phyloP scores from a whole-genome alignment of 2,888 invertebrate species.

The Bhutanitis thaidina region DNA sequence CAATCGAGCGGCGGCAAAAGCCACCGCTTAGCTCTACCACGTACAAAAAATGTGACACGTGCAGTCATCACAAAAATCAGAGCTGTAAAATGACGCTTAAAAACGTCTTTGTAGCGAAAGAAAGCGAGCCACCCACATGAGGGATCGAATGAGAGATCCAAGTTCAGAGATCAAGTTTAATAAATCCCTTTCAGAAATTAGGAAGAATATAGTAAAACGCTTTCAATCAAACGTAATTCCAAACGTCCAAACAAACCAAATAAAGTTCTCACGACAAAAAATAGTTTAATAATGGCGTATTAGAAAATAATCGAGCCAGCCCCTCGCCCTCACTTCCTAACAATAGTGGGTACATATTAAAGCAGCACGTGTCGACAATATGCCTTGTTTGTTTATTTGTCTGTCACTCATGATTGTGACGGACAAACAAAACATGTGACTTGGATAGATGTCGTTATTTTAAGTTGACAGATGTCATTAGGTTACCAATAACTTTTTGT shows the following conservation, averaged over 20 bases:
- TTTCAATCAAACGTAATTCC: background rate
- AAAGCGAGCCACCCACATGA: too few relatives aligned
- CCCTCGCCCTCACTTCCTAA: constrained; percentile 22
- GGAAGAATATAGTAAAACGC: background rate
- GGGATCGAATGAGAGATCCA: too few relatives aligned
- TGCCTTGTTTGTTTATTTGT: constrained; percentile 45
- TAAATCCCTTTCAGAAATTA: background rate
- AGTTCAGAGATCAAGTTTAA: too few relatives aligned
- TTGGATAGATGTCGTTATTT: constrained; percentile 22
- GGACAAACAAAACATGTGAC: constrained; percentile 18
- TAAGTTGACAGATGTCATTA: background rate
- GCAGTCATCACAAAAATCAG: too few relatives aligned
- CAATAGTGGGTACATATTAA: constrained; percentile 35
- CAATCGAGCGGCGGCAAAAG: too few relatives aligned
- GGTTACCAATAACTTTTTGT: too few relatives aligned
- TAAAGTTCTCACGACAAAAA: constrained; percentile 30
- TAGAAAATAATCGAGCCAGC: constrained; percentile 25
- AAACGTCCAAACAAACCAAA: constrained; percentile 28
- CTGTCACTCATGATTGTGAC: constrained; percentile 38
- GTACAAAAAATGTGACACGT: too few relatives aligned
- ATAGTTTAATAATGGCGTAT: constrained; percentile 25
- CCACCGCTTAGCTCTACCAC: too few relatives aligned
- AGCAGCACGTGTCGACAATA: constrained; percentile 50
- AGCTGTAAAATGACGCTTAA: too few relatives aligned
- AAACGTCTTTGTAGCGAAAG: too few relatives aligned